Evolutionary conservation across 2,113 vertebrate species (phyloP).

Genomic region (Mionectes macconnelli): DNA sequence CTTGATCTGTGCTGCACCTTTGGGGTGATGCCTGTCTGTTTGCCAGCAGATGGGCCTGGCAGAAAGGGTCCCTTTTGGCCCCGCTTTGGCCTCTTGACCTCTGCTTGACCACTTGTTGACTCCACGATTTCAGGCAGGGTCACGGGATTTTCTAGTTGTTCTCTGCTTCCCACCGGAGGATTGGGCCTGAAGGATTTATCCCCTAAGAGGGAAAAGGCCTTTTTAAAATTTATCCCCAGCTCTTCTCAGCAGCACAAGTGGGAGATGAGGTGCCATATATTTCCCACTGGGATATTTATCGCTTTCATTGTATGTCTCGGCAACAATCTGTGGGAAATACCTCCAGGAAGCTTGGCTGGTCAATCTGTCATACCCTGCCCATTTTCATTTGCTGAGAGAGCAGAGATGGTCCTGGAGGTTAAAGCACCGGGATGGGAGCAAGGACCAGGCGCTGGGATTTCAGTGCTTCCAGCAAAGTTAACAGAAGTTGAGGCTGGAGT

Average conservation of each 20-base stretch:
- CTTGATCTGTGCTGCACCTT: slow-evolving; percentile 57
- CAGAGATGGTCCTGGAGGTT: slow-evolving; percentile 6
- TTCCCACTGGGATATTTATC: slow-evolving; percentile 58
- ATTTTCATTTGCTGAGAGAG: neutral
- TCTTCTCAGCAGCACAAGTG: neutral
- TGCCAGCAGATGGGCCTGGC: slow-evolving; percentile 52
- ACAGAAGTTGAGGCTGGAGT: neutral
- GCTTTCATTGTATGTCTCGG: slow-evolving; percentile 16
- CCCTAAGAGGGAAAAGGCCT: slow-evolving; percentile 46
- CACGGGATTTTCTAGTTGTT: slow-evolving; percentile 16
- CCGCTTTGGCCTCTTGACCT: slow-evolving; percentile 45
- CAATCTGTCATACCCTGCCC: slow-evolving; percentile 13
- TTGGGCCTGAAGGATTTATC: slow-evolving; percentile 71
- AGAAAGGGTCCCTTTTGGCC: slow-evolving; percentile 54
- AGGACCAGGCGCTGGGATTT: neutral
- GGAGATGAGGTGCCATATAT: slow-evolving; percentile 31
- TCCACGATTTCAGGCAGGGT: slow-evolving; percentile 4
- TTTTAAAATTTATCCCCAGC: slow-evolving; percentile 1
- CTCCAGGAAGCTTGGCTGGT: slow-evolving; percentile 7
- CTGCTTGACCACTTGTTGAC: slow-evolving; percentile 67
- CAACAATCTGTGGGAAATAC: slow-evolving; percentile 50
- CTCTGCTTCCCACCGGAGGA: slow-evolving; percentile 30
- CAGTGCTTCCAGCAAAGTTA: neutral
- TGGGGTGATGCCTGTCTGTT: slow-evolving; percentile 39
- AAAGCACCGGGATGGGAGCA: neutral